phyloP scores from a whole-genome alignment of 2,888 invertebrate genomes.

The Drosophila bunnanda region DNA sequence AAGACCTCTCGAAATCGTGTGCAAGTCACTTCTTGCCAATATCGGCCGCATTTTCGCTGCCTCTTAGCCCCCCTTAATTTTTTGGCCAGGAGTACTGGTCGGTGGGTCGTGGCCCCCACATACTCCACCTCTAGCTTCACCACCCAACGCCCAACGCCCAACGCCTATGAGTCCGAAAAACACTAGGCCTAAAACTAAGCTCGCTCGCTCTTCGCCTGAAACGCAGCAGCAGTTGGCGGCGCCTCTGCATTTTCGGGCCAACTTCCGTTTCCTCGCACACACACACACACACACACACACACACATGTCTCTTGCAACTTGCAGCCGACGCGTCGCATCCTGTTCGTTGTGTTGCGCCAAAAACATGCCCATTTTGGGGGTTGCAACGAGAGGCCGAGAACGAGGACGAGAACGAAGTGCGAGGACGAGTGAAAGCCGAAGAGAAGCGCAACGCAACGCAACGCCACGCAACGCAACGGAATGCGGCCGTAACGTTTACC shows the following conservation, averaged over 20 bases:
- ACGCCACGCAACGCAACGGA: slow-evolving; percentile 68
- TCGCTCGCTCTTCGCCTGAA: slow-evolving; percentile 33
- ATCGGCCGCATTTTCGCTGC: slow-evolving; percentile 21
- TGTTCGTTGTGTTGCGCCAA: slow-evolving; percentile 29
- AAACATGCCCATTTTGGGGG: slow-evolving; percentile 63
- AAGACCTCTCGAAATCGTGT: background rate
- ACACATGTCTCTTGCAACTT: slow-evolving; percentile 25
- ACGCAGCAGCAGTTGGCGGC: slow-evolving; percentile 31
- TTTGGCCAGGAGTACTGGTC: slow-evolving; percentile 17
- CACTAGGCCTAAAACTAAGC: slow-evolving; percentile 43
- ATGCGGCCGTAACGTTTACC: slow-evolving; percentile 59
- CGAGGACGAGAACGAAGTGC: slow-evolving; percentile 60
- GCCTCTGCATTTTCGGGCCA: slow-evolving; percentile 45
- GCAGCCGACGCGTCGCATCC: slow-evolving; percentile 34
- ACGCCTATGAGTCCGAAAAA: slow-evolving; percentile 33
- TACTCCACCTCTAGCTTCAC: slow-evolving; percentile 3
- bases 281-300: slow-evolving; percentile 10
- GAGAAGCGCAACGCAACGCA: slow-evolving; percentile 44
- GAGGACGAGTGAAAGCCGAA: slow-evolving; percentile 38
- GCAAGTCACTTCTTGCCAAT: slow-evolving; percentile 6
- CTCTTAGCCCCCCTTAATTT: background rate
- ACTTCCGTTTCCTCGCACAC: slow-evolving; percentile 55
- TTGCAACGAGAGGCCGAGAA: slow-evolving; percentile 58
- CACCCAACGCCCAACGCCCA: background rate
- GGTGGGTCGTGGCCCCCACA: slow-evolving; percentile 9